These are phyloP conservation scores for Diabrotica virgifera DNA, from an alignment of 1,140 invertebrate genomes.

Conservation along the genomic window DNA sequence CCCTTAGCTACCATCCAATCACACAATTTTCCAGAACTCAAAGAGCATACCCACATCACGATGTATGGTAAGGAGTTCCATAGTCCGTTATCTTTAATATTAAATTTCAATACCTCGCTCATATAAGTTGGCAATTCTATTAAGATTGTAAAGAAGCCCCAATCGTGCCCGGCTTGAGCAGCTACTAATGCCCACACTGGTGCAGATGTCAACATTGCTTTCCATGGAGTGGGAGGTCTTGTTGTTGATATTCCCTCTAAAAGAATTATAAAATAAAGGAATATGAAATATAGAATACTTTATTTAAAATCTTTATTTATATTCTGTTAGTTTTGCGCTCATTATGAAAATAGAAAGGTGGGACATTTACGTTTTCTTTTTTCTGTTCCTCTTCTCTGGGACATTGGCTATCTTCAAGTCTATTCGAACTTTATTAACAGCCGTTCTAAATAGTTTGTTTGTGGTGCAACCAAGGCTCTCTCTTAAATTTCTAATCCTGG, in stretches of 20 bases:
- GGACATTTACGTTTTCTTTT: too few species aligned
- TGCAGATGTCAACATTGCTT: conserved; percentile 66
- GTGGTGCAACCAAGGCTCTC: too few species aligned
- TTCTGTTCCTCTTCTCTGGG: too few species aligned
- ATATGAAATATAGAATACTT: too few species aligned
- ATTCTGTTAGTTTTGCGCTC: too few species aligned
- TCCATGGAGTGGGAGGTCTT: conserved; percentile 65
- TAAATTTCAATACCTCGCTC: conserved; percentile 72
- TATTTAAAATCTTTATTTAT: too few species aligned
- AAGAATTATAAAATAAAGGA: not conserved
- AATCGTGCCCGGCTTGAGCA: conserved; percentile 82
- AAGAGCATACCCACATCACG: conserved; percentile 70
- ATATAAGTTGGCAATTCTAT: conserved; percentile 90
- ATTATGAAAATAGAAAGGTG: too few species aligned
- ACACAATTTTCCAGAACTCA: conserved; percentile 63
- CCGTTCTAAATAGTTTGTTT: too few species aligned
- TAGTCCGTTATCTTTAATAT: conserved; percentile 68
- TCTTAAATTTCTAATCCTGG: too few species aligned
- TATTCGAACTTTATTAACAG: too few species aligned
- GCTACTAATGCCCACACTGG: conserved; percentile 81
- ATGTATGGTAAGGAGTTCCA: conserved; percentile 69
- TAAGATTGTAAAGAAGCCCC: conserved; percentile 90
- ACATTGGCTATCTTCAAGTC: too few species aligned
- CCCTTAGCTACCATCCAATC: conserved; percentile 63
- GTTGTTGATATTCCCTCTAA: not conserved